These are phyloP conservation scores for Lepetodrilus schrolli DNA, from an alignment of 2,888 invertebrate genomes.

Conservation along the genomic window DNA sequence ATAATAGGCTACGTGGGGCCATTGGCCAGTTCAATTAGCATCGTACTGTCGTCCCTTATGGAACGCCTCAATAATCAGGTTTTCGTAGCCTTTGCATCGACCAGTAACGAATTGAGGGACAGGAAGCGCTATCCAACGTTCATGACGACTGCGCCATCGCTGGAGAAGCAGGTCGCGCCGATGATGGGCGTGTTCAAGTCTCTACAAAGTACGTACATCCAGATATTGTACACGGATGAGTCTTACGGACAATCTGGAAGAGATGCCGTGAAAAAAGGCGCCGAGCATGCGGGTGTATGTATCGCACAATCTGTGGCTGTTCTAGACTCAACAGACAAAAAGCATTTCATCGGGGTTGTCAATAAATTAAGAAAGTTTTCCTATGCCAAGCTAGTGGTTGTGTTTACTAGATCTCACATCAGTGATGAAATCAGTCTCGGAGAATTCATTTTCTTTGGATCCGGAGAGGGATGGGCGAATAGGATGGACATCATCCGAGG, in stretches of 20 bases:
- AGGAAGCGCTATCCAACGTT: not conserved
- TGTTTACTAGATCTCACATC: conserved; percentile 2
- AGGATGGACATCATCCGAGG: not conserved
- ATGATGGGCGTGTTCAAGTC: not conserved
- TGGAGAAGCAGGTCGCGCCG: not conserved
- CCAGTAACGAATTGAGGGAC: not conserved
- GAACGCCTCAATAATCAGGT: not conserved
- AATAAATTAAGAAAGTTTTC: not conserved
- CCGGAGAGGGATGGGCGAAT: conserved; percentile 10
- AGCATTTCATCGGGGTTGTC: not conserved
- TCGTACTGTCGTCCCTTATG: not conserved
- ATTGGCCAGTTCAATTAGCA: conserved; percentile 16
- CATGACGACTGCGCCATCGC: not conserved
- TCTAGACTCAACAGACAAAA: not conserved
- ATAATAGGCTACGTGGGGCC: conserved; percentile 15
- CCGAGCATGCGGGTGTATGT: not conserved
- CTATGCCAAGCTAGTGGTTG: not conserved
- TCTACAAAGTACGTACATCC: not conserved
- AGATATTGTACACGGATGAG: not conserved
- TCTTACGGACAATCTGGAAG: not conserved
- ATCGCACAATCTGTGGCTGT: not conserved
- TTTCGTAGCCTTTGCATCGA: not conserved
- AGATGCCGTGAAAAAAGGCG: not conserved
- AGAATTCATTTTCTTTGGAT: conserved; percentile 24
- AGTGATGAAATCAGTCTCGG: not conserved